These are phyloP conservation scores for Platycnemis pennipes DNA, from an alignment of 2,888 invertebrate species.

Conservation along the genomic window DNA sequence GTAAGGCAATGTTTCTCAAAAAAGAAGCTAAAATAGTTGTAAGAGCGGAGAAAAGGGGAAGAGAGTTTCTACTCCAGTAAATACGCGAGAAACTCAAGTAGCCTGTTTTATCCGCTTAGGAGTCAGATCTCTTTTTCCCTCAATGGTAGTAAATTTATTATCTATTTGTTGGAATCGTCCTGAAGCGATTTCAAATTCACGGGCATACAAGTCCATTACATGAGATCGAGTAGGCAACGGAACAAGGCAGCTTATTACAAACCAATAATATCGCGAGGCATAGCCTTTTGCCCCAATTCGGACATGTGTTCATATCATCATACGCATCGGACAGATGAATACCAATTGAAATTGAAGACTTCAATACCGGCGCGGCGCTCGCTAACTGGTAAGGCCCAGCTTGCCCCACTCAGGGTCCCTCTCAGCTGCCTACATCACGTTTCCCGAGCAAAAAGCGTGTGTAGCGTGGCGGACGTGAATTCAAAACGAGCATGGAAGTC, in stretches of 20 bases:
- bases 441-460: background rate
- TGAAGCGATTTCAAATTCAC: too few species aligned
- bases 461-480: background rate
- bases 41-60: too few species aligned
- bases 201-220: too few species aligned
- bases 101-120: too few species aligned
- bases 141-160: too few species aligned
- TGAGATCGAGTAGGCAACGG: too few species aligned
- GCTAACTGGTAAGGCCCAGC: background rate
- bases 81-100: too few species aligned
- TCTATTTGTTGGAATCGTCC: too few species aligned
- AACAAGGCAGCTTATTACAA: background rate
- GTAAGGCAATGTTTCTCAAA: too few species aligned
- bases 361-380: background rate
- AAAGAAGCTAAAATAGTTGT: too few species aligned
- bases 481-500: background rate
- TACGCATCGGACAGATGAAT: background rate
- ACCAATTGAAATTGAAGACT: background rate
- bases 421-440: background rate
- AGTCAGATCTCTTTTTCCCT: too few species aligned
- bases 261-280: background rate
- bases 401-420: background rate
- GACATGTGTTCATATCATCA: background rate
- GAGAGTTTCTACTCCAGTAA: too few species aligned
- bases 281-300: background rate